Base-by-base conservation (phyloP, 2,888 invertebrate genomes). In the Melolontha melolontha region DNA sequence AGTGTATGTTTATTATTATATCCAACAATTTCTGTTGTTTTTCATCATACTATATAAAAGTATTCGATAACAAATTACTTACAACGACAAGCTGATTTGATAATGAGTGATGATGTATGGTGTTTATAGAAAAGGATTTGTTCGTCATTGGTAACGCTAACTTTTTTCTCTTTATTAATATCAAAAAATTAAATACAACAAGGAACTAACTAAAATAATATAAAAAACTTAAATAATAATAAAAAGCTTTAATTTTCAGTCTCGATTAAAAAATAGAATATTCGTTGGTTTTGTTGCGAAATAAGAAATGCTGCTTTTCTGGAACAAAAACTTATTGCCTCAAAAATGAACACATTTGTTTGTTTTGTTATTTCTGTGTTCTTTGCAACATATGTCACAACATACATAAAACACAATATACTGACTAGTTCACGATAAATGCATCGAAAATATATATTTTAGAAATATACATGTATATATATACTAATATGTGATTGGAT, bases 311-410 rank as follows among this genome's bases (percentile, higher is more conserved):
- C 66, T n/a, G 17, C 12, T 41, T 55, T 66, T 39, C 34, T 47
- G 59, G n/a, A 59, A 59, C 44, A 57, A 29, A 22, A 59, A 59
- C 16, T 62, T 62, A 62, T 62, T 62, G 59, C 59, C 47, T 62
- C 47, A 62, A 47, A 62, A 52, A 65, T 54, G 64, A 65, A 65
- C 64, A 65, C 64, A 65, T 54, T 29, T 42, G 14, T 62, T 47
- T 16, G 14, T 8, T 14, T 54, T 47, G 8, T 47, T 47, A 11
- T 16, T 11, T 22, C 16, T 62, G 29, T 14, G 16, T 47, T 47
- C 47, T 44, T 34, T 62, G 59, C 47, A 62, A 34, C 59, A 39
- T 44, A 47, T 54, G 47, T 47, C 59, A 47, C 47, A 47, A 42
- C 7, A 47, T 44, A 62, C 8, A 27, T 17, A 44, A 59, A 62